Base-by-base conservation (phyloP, 2,888 invertebrate species). In the Psylliodes chrysocephalus region DNA sequence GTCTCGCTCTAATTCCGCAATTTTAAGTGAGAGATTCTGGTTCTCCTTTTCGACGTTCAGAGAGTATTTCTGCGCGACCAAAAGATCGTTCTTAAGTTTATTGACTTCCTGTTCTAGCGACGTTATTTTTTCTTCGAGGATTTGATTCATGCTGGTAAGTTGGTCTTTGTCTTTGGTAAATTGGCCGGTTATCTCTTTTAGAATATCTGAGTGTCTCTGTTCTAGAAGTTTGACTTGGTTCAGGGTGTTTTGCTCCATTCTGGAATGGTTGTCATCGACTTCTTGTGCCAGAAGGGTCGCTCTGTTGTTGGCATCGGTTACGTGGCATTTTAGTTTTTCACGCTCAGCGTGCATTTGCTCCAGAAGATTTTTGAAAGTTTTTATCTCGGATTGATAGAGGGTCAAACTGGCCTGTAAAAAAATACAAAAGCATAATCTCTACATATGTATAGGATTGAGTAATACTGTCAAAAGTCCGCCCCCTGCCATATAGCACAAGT, bases 181-280 rank as follows among this genome's bases (percentile, higher is more conserved):
- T 65, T 93, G 91, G 44, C 86, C 84, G 4, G 91, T 89, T 8
- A 93, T 81, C 42, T 88, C 88, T 64, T 90, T 89, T 6, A 92
- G 82, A 63, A 90, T 88, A 67, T 94, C 95, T 0, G 90, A 85
- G 77, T 94, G 93, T 63, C 91, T 88, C 64, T 88, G 87, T 77
- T 95, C 95, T 15, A 93, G 81, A 46, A 89, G 83, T 63, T 90
- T 89, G 47, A 91, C 86, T 83, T 87, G 90, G 47, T 88, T 87
- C 77, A 90, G 89, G 22, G 91, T 86, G 25, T 90, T 89, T 66
- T 89, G 89, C 79, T 96, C 96, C 78, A 95, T 86, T 63, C 90
- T 88, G 0, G 90, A 88, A 79, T 96, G 95, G 73, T 92, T 90
- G 76, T 96, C 96, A 79, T 97, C 96, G 1, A 95, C 92, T 81